Base-by-base conservation (phyloP, 2,888 invertebrate genomes). In the Antitype chi region DNA sequence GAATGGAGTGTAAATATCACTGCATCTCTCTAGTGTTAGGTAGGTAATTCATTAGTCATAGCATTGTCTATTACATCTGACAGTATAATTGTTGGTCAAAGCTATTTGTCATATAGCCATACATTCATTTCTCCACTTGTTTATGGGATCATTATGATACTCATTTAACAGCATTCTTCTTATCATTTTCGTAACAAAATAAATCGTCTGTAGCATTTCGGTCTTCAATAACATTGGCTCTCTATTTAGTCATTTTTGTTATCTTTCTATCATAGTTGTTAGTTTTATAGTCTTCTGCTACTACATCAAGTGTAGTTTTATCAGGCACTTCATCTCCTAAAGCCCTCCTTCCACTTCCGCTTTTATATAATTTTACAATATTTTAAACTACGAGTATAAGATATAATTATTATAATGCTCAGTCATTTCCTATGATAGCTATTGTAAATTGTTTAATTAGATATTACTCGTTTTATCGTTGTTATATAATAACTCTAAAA, bases 341-440 rank as follows among this genome's bases (percentile, higher is more conserved):
- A 57, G 38, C 32, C 64, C 25, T 72, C 43, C 13, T 32, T 25
- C 3, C 5, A 62, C 73, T 75, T 85, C 85, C 78, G 25, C 53
- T 78, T 75, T 81, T 66, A 81, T 71, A 70, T 78, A 70, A 63
- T 68, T 72, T 64, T 53, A 55, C 15, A 57, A 68, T 63, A 23
- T 70, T 63, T 70, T 49, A 52, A 66, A 64, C 70, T 53, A n/a
- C n/a, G n/a, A n/a, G n/a, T n/a, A 13, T 63, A 68, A 55, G 43
- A 62, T 84, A 64, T 74, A 70, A 84, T 81, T 73, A 78, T 74
- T 84, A 32, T 75, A 73, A 84, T 70, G 78, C 38, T 60, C 52
- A 70, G 69, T 74, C n/a, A 83, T 69, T 75, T 63, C 55, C 49
- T 74, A 62, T 71, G 52, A 74, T 70, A 70, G 66, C 60, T 70